These are phyloP conservation scores for Listrodromus nycthemerus DNA, from an alignment of 2,888 invertebrate genomes.

Conservation along the genomic window DNA sequence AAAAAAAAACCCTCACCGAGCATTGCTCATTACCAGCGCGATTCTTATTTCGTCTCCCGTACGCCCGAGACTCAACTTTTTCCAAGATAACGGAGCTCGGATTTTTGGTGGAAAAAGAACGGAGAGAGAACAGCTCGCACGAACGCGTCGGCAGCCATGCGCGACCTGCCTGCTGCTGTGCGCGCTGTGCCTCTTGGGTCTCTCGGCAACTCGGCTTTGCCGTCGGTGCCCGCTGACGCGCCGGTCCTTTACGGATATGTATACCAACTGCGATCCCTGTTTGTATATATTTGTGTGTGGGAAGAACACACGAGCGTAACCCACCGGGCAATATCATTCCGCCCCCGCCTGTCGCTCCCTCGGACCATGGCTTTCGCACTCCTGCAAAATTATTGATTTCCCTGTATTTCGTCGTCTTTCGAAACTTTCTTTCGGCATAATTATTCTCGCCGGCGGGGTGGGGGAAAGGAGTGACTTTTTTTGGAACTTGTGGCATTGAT, in stretches of 20 bases:
- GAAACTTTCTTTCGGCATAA: not conserved
- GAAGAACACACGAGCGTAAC: not conserved
- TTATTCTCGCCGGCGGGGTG: not conserved
- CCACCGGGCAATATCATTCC: constrained; percentile 13
- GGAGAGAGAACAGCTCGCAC: constrained; percentile 68
- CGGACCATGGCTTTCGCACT: constrained; percentile 69
- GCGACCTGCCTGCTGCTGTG: constrained; percentile 70
- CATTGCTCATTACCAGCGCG: not conserved
- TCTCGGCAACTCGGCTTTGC: constrained; percentile 21
- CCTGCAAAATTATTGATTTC: constrained; percentile 70
- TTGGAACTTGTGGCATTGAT: not conserved
- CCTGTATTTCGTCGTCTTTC: constrained; percentile 37
- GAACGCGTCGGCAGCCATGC: constrained; percentile 75
- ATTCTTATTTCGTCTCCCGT: not conserved
- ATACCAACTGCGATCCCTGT: constrained; percentile 1
- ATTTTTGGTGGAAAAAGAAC: constrained; percentile 39
- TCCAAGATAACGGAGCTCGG: constrained; percentile 31
- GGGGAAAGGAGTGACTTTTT: not conserved
- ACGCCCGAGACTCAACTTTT: not conserved
- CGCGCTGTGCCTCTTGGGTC: constrained; percentile 48
- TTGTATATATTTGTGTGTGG: constrained; percentile 15
- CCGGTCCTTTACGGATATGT: constrained; percentile 53
- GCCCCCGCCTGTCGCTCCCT: constrained; percentile 36
- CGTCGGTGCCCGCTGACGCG: constrained; percentile 35
- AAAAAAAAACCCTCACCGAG: constrained; percentile 5